Evolutionary conservation across 2,888 invertebrate species (phyloP), one percentile per base, ranked within the genome.

Genomic region (Meiosimyza decipiens): DNA sequence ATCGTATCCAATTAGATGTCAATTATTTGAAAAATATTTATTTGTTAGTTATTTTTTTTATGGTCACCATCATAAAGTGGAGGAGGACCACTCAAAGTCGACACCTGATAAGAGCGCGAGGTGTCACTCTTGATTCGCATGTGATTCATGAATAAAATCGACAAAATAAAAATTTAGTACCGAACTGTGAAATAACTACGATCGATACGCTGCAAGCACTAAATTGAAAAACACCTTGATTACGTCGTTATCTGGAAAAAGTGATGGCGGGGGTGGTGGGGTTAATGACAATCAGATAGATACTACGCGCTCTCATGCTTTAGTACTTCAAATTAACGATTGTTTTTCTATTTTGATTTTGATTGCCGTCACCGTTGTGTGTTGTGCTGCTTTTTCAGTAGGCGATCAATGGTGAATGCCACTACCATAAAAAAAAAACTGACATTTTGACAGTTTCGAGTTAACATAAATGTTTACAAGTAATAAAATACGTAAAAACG

Each of bases 361-460:
- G 52, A 47, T 54, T 68, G 50, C 59, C n/a, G 49, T 28, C 3
- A 28, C 28, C 28, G 28, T 28, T 28, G 28, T 28, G 28, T 28
- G 28, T 15, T 57, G n/a, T 67, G 50, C 59, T 40, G 40, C 40
- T 40, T 40, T 50, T 68, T 28, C 16, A 59, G 57, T 68, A 68
- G 68, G 57, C 59, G 59, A 68, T 57, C 68, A 59, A 59, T 68
- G 50, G 28, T 22, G 68, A 68, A 57, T 2, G 40, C 6, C 9
- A 40, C 40, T 9, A 40, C 40, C 1, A 40, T 40, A 40, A 40
- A 57, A 50, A 68, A 59, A 68, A 68, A 68, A 59, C 57, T 57
- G 70, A 52, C 70, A 63, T 22, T 63, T 63, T 70, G 70, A 70
- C 70, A 70, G 63, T 70, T 70, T 70, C 54, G 63, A 70, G 59